Conservation (phyloP, 2,888 invertebrate genomes). For the Synanthedon tipuliformis region DNA sequence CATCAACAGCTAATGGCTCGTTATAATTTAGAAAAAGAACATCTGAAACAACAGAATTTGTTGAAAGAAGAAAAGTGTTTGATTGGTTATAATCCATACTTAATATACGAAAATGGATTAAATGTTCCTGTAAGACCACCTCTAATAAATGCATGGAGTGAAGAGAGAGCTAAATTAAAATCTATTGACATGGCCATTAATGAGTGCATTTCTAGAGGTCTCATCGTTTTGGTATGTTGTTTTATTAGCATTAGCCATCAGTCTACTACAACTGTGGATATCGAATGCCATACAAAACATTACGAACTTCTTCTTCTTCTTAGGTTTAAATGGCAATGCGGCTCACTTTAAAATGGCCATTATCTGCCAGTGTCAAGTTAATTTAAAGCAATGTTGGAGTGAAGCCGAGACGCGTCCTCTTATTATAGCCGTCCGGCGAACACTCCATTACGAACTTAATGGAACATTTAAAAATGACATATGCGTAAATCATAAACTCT, state of each 20-base stretch:
- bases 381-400: no score
- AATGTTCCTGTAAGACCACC: constrained; percentile 42
- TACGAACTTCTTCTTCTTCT: no score
- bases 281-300: no score
- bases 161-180: constrained; percentile 35
- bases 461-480: no score
- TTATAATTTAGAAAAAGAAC: constrained; percentile 42
- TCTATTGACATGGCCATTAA: constrained; percentile 46
- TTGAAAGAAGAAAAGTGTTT: constrained; percentile 15
- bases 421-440: no score
- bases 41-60: constrained; percentile 13
- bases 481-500: no score
- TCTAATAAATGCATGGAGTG: constrained; percentile 24
- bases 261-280: no score
- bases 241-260: not conserved
- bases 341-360: no score
- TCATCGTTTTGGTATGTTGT: constrained; percentile 43
- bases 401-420: no score
- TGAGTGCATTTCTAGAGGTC: constrained; percentile 46
- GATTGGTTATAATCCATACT: constrained; percentile 36
- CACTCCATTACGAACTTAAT: no score
- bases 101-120: constrained; percentile 51
- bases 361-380: no score
- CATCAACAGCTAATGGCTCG: constrained; percentile 50
- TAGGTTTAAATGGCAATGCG: no score